Base-by-base conservation (phyloP, 2,113 vertebrate genomes). In the Gila orcuttii region DNA sequence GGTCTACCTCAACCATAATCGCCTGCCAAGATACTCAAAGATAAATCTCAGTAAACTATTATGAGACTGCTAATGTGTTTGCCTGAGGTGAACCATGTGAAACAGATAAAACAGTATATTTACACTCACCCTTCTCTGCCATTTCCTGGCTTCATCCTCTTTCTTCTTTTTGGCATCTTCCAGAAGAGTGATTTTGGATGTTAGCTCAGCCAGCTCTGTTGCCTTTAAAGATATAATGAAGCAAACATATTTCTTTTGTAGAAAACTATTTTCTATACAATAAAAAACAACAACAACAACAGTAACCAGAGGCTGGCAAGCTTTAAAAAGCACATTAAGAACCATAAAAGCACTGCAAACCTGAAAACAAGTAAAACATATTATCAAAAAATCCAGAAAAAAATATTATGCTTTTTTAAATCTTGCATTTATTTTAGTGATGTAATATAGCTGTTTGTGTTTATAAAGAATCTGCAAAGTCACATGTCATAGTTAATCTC, bases 161-260 rank as follows among this genome's bases (percentile, higher is more conserved):
- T 99, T 99, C 94, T 96, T 98, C 94, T 97, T 96, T 89, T 97
- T 96, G 80, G 97, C 96, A 78, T 97, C 91, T 89, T 99, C 98
- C 92, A 99, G 93, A 88, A 96, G 96, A 0, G 94, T 96, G 91
- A 99, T 99, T 90, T 96, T 95, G 87, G 94, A 93, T 89, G 97
- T 98, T 92, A 99, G 95, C 83, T 97, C 96, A 59, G 96, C 94
- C 94, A 99, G 96, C 92, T 99, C 98, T 91, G 96, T 92, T 88
- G 97, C 96, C 98, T 99, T 86, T 23, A 89, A 73, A 79, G 5
- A 62, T 8, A 47, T 57, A 83, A 57, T 23, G 55, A 57, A 57
- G 55, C 6, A 57, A 57, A 57, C 19, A 7, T 21, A 57, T 57
- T 57, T 57, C 0, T 57, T 8, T 57, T 57, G 55, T 8, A 21